Base-by-base conservation (phyloP, 2,113 vertebrate species). In the Plectropomus leopardus region DNA sequence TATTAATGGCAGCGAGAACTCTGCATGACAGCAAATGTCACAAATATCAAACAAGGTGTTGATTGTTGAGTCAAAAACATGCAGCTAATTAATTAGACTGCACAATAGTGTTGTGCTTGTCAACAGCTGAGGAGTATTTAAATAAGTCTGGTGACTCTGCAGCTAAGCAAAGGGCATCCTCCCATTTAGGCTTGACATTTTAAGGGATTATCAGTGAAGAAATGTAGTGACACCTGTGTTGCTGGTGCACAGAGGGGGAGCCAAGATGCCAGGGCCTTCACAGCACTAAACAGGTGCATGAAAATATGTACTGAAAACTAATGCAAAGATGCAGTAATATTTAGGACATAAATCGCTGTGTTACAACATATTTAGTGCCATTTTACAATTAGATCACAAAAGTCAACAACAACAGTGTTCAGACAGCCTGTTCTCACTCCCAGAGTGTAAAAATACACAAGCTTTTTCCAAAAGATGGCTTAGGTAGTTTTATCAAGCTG, bases 1-100 rank as follows among this genome's bases (percentile, higher is more conserved):
- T n/a, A 53, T 74, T 75, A 73, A 68, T 78, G 42, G 72, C 61
- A 51, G 59, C 15, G 58, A 59, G 34, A 72, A 78, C 88, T 51
- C 51, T 10, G 65, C 34, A 61, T 30, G 71, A 59, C 55, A 73
- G 65, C 32, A 30, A 86, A 65, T 64, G 48, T 57, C 63, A 68
- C 57, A 58, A 36, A 58, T n/a, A 44, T 75, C n/a, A 45, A 57
- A 55, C 45, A 44, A 68, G 47, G 65, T 36, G 61, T 58, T 78
- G 51, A 63, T 51, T 72, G 44, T 60, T 57, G 26, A 69, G 36
- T 72, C 51, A 67, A 40, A 70, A 84, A 69, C 24, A 67, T 63
- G 50, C 30, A 45, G 60, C 30, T 53, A 72, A 73, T 83, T 80
- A 85, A 72, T 81, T 71, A 64, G 11, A 74, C 63, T 36, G 32